These are phyloP conservation scores for Teleogryllus oceanicus DNA, from an alignment of 2,888 invertebrate genomes.

Conservation along the genomic window DNA sequence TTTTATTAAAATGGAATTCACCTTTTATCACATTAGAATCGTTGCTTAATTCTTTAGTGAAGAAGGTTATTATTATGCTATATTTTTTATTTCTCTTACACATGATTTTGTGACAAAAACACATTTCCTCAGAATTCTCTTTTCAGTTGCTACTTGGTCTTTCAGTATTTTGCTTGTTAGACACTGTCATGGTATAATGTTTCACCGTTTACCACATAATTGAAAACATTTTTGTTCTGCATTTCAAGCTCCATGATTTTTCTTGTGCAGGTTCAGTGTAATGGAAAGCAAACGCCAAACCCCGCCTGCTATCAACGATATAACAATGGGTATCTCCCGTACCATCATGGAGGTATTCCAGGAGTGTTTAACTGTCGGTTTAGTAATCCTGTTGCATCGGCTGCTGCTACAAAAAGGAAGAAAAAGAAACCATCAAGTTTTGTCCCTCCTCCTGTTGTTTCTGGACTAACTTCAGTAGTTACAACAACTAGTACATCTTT, in stretches of 20 bases:
- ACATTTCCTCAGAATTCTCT: too few relatives aligned
- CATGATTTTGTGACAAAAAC: too few relatives aligned
- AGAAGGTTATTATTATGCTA: too few relatives aligned
- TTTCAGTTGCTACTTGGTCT: too few relatives aligned
- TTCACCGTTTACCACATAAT: too few relatives aligned
- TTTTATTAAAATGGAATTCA: too few relatives aligned
- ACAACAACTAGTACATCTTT: background rate
- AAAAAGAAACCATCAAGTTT: slow-evolving; percentile 89
- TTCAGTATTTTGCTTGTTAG: too few relatives aligned
- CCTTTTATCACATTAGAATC: too few relatives aligned
- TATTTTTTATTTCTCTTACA: too few relatives aligned
- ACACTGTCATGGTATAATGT: too few relatives aligned
- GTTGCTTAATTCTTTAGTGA: too few relatives aligned
- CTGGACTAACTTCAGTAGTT: slow-evolving; percentile 32
- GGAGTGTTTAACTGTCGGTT: slow-evolving; percentile 90
- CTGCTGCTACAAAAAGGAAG: slow-evolving; percentile 63
- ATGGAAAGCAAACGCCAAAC: slow-evolving; percentile 37
- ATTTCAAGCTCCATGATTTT: background rate
- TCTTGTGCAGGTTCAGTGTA: slow-evolving; percentile 24
- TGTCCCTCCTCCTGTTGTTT: slow-evolving; percentile 64
- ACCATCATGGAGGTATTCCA: slow-evolving; percentile 54
- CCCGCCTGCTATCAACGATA: slow-evolving; percentile 38
- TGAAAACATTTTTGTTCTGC: too few relatives aligned
- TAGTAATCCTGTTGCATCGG: slow-evolving; percentile 63
- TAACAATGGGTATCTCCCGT: slow-evolving; percentile 37